Base-by-base conservation (phyloP, 2,888 invertebrate species). In the Megastigmus dorsalis region DNA sequence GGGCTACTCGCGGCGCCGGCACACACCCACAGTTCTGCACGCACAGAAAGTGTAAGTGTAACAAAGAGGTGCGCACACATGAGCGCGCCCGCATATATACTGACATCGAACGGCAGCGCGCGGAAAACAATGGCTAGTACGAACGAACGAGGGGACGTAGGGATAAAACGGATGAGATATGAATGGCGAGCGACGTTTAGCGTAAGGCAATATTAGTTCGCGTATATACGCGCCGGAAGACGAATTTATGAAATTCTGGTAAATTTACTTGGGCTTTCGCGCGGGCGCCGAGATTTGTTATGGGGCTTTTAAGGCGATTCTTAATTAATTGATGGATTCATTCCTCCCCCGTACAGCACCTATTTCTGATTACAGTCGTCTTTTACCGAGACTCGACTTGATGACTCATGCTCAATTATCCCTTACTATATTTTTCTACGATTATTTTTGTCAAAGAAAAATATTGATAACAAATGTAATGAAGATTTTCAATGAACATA, bases 151-250 rank as follows among this genome's bases (percentile, higher is more conserved):
- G 30, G 10, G 33, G 10, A 36, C 18, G 33, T 4, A 18, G 5
- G 66, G 45, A 67, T 55, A 45, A 67, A 43, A 36, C 50, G 41
- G 33, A 59, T 59, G 65, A 65, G 65, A 52, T 38, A 52, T 52
- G 63, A 63, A 67, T 66, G 52, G 65, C 52, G 28, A 38, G 18
- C 38, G 55, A 55, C 66, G 48, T 67, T 48, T 57, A 66, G 55
- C 43, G 55, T 38, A 26, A 38, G 26, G 43, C 28, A 28, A 66
- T 54, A 54, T 54, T 18, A 30, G 41, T 66, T 20, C 48, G 7
- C 20, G 15, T 20, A n/a, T 20, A 7, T 6, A 5, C 30, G 7
- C 20, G 3, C 18, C 30, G 28, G 45, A 43, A 30, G 30, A 30
- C 30, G 60, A 60, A 60, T 45, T 30, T 45, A 30, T 45, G 60